Percentiles rank a stretch among this genome's conserved stretches.
These are phyloP conservation scores for Paramisgurnus dabryanus DNA, from an alignment of 2,113 vertebrate species.

Conservation along the genomic window DNA sequence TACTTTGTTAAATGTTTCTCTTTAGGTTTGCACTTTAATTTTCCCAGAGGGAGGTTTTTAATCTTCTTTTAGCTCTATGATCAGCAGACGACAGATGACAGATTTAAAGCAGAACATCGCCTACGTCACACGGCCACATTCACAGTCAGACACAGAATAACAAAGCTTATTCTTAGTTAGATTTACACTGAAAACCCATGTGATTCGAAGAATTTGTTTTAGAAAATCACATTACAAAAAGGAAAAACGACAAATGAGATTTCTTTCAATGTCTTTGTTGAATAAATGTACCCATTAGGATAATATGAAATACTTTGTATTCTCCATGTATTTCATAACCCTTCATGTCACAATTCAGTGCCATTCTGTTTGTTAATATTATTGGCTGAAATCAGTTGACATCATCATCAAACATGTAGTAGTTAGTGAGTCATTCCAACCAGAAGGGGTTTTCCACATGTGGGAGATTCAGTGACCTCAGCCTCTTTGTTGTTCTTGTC, in stretches of 20 bases:
- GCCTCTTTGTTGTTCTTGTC: constrained; percentile 61
- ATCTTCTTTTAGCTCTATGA: constrained; percentile 43
- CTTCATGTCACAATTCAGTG: not conserved
- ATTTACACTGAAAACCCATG: constrained; percentile 30
- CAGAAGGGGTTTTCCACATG: constrained; percentile 70
- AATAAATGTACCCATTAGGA: not conserved
- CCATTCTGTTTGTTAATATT: constrained; percentile 38
- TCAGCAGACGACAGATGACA: constrained; percentile 47
- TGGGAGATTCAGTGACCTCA: constrained; percentile 65
- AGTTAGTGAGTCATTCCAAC: constrained; percentile 59
- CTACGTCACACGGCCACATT: constrained; percentile 35
- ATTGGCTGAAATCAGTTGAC: constrained; percentile 49
- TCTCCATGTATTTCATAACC: not conserved
- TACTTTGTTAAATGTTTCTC: constrained; percentile 44
- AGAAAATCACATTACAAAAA: not conserved
- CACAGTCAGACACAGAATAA: constrained; percentile 30
- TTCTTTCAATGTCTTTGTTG: not conserved
- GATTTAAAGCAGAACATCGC: constrained; percentile 54
- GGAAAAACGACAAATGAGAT: not conserved
- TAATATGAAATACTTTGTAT: not conserved
- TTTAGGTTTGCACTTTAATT: constrained; percentile 38
- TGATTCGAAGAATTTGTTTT: not conserved
- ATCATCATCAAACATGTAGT: constrained; percentile 51
- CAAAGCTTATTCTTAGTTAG: constrained; percentile 21
- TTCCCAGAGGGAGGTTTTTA: constrained; percentile 44